Conservation (phyloP, 2,797 vertebrate genomes). For the Diplodus puntazzo region DNA sequence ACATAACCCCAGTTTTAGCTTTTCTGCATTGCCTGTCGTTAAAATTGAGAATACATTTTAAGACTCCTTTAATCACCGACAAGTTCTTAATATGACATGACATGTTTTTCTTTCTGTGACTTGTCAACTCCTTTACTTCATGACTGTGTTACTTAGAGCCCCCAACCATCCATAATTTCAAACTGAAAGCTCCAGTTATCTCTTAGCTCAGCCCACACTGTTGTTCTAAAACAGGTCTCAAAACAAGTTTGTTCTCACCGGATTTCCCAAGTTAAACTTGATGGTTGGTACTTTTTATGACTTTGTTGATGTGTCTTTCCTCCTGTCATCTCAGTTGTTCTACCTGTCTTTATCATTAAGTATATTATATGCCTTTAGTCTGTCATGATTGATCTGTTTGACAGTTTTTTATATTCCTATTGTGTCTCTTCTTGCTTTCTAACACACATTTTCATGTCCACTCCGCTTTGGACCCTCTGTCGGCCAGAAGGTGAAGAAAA, state of each 20-base stretch:
- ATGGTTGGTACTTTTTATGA: constrained; percentile 14
- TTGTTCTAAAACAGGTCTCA: constrained; percentile 20
- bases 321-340: constrained; percentile 14
- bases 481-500: background rate
- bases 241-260: constrained; percentile 21
- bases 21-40: constrained; percentile 33
- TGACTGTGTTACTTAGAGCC: constrained; percentile 31
- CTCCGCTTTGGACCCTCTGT: constrained; percentile 1
- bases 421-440: background rate
- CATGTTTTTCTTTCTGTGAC: constrained; percentile 42
- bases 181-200: constrained; percentile 44
- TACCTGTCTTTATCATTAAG: background rate
- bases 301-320: constrained; percentile 16
- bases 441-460: background rate
- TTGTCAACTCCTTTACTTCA: constrained; percentile 16
- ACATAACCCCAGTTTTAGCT: constrained; percentile 30
- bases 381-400: constrained; percentile 6
- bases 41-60: constrained; percentile 46
- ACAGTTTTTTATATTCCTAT: background rate
- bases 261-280: constrained; percentile 22
- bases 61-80: constrained; percentile 52
- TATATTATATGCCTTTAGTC: constrained; percentile 18
- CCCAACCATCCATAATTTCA: constrained; percentile 37
- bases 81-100: constrained; percentile 52
- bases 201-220: constrained; percentile 26